Conservation (phyloP, 2,888 invertebrate species). For the Drosophila prostipennis region DNA sequence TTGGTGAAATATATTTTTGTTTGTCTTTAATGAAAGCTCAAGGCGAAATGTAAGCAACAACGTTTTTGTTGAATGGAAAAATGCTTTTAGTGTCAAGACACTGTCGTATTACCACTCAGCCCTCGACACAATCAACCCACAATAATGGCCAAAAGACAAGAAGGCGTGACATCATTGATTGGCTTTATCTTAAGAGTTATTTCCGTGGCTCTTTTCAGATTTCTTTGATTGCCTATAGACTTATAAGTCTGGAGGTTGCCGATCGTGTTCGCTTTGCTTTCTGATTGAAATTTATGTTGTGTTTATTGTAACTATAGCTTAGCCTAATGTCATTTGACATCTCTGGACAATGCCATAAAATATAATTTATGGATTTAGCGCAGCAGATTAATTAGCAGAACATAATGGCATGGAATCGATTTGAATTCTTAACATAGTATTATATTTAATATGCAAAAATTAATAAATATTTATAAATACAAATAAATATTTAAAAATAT, state of each 20-base stretch:
- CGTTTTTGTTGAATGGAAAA: slow-evolving; percentile 52
- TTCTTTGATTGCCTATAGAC: slow-evolving; percentile 12
- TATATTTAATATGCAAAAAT: too few species aligned
- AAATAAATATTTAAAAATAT: background rate
- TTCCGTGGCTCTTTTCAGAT: slow-evolving; percentile 1
- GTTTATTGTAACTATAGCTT: slow-evolving; percentile 68
- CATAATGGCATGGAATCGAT: background rate
- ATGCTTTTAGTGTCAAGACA: slow-evolving; percentile 65
- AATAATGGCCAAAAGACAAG: slow-evolving; percentile 59
- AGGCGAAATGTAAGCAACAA: slow-evolving; percentile 70
- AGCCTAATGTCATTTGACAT: slow-evolving; percentile 58
- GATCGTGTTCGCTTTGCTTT: slow-evolving; percentile 58
- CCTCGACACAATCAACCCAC: slow-evolving; percentile 57
- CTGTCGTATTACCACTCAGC: slow-evolving; percentile 34
- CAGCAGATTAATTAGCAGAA: slow-evolving; percentile 7
- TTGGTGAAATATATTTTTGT: slow-evolving; percentile 63
- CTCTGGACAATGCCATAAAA: background rate
- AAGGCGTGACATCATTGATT: slow-evolving; percentile 72
- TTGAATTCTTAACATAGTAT: background rate
- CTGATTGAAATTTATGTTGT: slow-evolving; percentile 78
- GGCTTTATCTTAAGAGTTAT: slow-evolving; percentile 38
- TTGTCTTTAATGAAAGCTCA: slow-evolving; percentile 65
- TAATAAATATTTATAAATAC: too few species aligned
- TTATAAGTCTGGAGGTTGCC: slow-evolving; percentile 56
- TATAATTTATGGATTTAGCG: slow-evolving; percentile 23